phyloP scores from a whole-genome alignment of 2,113 vertebrate species.

The Menura novaehollandiae region DNA sequence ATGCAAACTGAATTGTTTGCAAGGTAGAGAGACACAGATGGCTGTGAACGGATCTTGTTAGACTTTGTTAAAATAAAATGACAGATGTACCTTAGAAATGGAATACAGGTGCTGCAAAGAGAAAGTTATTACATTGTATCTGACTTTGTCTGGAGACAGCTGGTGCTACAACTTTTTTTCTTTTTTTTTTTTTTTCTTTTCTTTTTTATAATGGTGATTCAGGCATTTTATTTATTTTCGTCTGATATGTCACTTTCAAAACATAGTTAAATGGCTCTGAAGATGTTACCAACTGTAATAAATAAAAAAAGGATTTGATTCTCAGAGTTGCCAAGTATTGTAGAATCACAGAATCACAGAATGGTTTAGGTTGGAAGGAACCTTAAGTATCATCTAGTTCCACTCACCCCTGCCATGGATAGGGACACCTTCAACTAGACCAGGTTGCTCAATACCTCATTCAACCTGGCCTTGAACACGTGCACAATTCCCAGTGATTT shows the following conservation, averaged over 20 bases:
- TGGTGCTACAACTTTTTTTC: background rate
- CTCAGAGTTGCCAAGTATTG: background rate
- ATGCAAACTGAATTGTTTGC: background rate
- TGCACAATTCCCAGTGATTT: background rate
- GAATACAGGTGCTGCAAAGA: slow-evolving; percentile 42
- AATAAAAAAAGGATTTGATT: background rate
- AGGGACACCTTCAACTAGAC: background rate
- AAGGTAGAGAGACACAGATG: slow-evolving; percentile 44
- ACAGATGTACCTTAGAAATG: slow-evolving; percentile 41
- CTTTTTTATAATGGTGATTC: background rate
- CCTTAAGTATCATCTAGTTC: background rate
- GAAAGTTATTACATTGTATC: slow-evolving; percentile 46
- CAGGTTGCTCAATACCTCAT: background rate
- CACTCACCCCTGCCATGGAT: background rate
- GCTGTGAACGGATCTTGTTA: slow-evolving; percentile 42
- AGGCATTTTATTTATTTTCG: slow-evolving; percentile 21
- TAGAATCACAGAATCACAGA: background rate
- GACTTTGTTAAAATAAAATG: slow-evolving; percentile 48
- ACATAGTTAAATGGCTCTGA: background rate
- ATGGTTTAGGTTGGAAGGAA: background rate
- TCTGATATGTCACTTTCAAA: slow-evolving; percentile 37
- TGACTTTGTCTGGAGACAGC: slow-evolving; percentile 44
- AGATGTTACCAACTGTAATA: background rate
- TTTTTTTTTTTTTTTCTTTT: background rate
- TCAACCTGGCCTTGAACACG: background rate